Evolutionary conservation across 1,140 invertebrate species (phyloP), one percentile per base, ranked within the genome.

Genomic region (Piezodorus guildinii): DNA sequence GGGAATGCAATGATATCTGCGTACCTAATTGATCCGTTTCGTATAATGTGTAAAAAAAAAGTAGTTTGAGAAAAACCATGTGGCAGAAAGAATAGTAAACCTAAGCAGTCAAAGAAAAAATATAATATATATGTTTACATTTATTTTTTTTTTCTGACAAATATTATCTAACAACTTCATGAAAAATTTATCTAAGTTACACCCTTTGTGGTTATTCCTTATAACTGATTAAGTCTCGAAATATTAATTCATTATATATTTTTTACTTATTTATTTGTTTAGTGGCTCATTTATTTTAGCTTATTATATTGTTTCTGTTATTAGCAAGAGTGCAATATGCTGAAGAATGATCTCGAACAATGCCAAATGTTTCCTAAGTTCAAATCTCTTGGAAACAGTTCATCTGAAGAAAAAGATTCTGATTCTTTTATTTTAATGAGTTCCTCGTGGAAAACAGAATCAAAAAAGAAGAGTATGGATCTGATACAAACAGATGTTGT

Each of bases 291-390:
- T 46, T 5, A 17, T 16, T 46, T 17, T 46, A 46, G 14, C 17
- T 3, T 30, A 39, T 39, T 39, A 39, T 39, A 39, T 39, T 30
- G 9, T 5, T 30, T 39, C 8, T 58, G 19, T 23, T 25, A 5
- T 60, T 8, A 69, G 73, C 60, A 71, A 68, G 56, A 66, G 66
- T 58, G 46, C 44, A 27, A 63, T 65, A 65, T 64, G 60, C 27
- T 66, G 63, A 58, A 60, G 45, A 62, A 54, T 34, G 61, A 65
- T 46, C 14, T 65, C 65, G 17, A 66, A 56, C 66, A 67, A 56
- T 65, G 65, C 62, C 59, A 59, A 65, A 64, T 44, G 68, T 44
- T 68, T 62, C 46, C 68, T 16, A 68, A 19, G 45, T 39, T 64
- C 17, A 61, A 43, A 59, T 60, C 58, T 45, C 23, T 34, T n/a